phyloP scores from a whole-genome alignment of 2,888 invertebrate genomes.

The Dynastes tityus region DNA sequence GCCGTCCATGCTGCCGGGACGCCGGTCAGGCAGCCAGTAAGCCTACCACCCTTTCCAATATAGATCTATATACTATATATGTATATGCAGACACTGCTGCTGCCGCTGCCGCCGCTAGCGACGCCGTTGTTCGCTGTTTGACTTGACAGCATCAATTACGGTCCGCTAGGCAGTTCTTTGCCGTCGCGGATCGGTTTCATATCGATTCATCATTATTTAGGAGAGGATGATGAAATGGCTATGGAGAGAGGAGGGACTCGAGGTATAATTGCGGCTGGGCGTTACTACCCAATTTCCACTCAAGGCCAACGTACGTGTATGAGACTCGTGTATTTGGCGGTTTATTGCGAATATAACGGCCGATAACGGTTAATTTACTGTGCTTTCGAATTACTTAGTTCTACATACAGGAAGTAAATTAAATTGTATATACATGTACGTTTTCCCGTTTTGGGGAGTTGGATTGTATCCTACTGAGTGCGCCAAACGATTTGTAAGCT shows the following conservation, averaged over 20 bases:
- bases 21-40: neutral
- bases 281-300: constrained; percentile 9
- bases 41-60: neutral
- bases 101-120: neutral
- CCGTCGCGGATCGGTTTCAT: constrained; percentile 33
- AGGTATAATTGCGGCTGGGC: neutral
- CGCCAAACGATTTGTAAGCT: no score
- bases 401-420: no score
- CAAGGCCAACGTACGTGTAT: no score
- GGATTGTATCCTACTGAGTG: no score
- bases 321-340: no score
- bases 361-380: no score
- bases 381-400: no score
- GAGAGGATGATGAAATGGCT: neutral
- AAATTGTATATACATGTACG: no score
- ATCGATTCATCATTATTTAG: constrained; percentile 42
- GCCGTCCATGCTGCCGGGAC: neutral
- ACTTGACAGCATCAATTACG: constrained; percentile 44
- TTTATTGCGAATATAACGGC: no score
- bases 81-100: neutral
- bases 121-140: constrained; percentile 26
- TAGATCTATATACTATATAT: neutral
- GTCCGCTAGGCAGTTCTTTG: constrained; percentile 18
- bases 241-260: neutral
- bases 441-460: no score